phyloP scores from a whole-genome alignment of 92 coral and sea anemone genomes.

The Umimayanthus chanpuru region DNA sequence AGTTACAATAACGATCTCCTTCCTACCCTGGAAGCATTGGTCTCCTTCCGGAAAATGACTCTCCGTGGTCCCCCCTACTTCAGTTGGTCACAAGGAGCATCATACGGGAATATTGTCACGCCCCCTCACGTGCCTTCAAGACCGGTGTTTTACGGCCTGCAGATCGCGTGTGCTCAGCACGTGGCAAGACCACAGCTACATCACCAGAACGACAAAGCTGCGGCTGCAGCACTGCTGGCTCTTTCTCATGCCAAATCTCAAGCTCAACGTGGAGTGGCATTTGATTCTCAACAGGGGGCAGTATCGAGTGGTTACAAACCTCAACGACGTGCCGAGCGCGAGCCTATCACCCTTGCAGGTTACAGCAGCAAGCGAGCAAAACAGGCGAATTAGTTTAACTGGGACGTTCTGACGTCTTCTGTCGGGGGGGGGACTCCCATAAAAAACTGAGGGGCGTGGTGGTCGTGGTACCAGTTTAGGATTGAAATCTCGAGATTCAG shows the following conservation, averaged over 20 bases:
- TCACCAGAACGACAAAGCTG: constrained; percentile 31
- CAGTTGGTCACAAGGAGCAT: constrained; percentile 9
- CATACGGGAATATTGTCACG: not conserved
- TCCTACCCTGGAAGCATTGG: constrained; percentile 55
- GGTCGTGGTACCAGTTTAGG: no score
- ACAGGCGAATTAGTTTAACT: not conserved
- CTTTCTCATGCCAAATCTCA: constrained; percentile 36
- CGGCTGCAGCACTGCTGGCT: constrained; percentile 38
- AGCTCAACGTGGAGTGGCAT: not conserved
- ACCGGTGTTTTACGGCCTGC: not conserved
- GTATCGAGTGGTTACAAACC: not conserved
- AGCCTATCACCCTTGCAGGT: not conserved
- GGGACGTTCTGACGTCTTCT: not conserved
- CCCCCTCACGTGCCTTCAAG: not conserved
- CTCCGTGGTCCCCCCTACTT: not conserved
- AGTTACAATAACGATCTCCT: constrained; percentile 53
- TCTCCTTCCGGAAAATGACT: constrained; percentile 31
- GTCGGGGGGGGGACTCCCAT: no score
- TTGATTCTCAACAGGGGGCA: not conserved
- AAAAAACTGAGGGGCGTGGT: no score
- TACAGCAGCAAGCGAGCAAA: not conserved
- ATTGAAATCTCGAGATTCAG: no score
- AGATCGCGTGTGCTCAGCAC: not conserved
- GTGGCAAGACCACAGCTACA: constrained; percentile 2
- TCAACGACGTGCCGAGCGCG: not conserved